These are phyloP conservation scores for Diceros bicornis DNA, from an alignment of 2,797 vertebrate species.

Conservation along the genomic window DNA sequence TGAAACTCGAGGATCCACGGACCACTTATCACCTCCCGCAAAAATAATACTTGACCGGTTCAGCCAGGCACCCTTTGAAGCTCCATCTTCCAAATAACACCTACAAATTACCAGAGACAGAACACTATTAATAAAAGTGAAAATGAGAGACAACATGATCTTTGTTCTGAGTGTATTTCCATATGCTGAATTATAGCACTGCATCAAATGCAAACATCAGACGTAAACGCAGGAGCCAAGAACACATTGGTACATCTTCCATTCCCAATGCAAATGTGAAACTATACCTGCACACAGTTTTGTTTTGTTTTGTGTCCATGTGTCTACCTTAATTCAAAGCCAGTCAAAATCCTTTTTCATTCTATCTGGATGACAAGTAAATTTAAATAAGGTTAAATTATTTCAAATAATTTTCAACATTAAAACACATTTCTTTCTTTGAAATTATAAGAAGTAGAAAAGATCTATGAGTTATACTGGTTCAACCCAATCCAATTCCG, in stretches of 20 bases:
- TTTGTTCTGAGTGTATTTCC: constrained; percentile 14
- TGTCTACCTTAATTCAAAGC: background rate
- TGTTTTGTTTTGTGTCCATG: background rate
- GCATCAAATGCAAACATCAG: background rate
- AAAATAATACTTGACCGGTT: constrained; percentile 99
- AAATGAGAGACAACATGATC: background rate
- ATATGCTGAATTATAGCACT: background rate
- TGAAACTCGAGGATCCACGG: constrained; percentile 97
- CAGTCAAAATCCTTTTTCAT: background rate
- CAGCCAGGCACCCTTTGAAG: constrained; percentile 99
- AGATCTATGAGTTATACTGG: background rate
- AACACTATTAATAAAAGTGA: background rate
- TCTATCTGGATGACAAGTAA: background rate
- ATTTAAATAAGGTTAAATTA: constrained; percentile 14
- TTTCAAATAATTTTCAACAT: background rate
- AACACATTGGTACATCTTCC: background rate
- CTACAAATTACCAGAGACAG: constrained; percentile 88
- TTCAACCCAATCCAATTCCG: background rate
- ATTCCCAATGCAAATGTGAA: background rate
- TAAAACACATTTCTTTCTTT: constrained; percentile 3
- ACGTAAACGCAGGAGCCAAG: background rate
- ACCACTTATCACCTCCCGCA: constrained; percentile 98
- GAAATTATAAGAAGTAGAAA: background rate
- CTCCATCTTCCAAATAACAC: constrained; percentile 98
- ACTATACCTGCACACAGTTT: background rate